These are phyloP conservation scores for Lethocerus indicus DNA, from an alignment of 1,140 invertebrate genomes.

Conservation along the genomic window DNA sequence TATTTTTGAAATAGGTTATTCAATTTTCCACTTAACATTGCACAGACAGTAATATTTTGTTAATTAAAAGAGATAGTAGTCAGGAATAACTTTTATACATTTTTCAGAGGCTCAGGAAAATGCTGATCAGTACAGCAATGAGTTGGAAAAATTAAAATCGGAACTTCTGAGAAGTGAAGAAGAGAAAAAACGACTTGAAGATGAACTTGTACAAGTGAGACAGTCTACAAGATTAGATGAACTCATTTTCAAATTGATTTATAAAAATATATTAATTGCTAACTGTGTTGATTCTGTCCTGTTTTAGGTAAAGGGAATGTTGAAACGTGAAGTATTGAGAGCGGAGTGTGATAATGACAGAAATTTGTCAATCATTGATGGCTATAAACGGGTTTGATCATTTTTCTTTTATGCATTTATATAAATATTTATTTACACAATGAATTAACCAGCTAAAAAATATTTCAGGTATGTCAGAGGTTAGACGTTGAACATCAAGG, in stretches of 20 bases:
- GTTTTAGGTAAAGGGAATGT: constrained; percentile 59
- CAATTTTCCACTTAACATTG: neutral
- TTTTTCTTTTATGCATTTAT: neutral
- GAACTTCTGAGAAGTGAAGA: constrained; percentile 61
- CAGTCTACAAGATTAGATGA: no score
- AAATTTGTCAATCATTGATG: constrained; percentile 61
- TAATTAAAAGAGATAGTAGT: neutral
- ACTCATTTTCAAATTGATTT: no score
- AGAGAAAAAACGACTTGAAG: constrained; percentile 60
- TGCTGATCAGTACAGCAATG: constrained; percentile 59
- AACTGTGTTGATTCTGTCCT: no score
- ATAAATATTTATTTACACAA: neutral
- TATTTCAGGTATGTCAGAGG: constrained; percentile 60
- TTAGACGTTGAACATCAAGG: constrained; percentile 68
- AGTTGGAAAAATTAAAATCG: constrained; percentile 56
- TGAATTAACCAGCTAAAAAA: neutral
- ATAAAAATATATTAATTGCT: no score
- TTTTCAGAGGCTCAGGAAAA: constrained; percentile 50
- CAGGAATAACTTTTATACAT: constrained; percentile 3
- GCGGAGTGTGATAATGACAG: constrained; percentile 53
- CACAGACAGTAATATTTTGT: neutral
- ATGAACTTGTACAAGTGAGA: constrained; percentile 52
- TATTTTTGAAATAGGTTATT: neutral
- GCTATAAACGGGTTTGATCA: constrained; percentile 64
- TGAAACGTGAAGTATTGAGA: constrained; percentile 58